These are phyloP conservation scores for Chinchilla lanigera DNA, from an alignment of 2,113 vertebrate genomes.

Conservation along the genomic window DNA sequence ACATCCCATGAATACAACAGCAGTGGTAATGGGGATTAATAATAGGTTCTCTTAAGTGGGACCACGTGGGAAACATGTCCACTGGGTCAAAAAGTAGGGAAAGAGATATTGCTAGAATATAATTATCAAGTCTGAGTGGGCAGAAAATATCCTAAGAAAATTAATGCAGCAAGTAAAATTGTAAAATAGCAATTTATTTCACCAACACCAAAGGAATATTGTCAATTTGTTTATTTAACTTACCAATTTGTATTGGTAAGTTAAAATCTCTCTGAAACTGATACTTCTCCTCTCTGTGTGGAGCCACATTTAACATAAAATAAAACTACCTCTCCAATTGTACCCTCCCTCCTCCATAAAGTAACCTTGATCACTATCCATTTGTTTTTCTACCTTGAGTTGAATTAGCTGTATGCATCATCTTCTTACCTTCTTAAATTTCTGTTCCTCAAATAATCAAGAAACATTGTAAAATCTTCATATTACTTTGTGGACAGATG, in stretches of 20 bases:
- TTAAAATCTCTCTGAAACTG: not conserved
- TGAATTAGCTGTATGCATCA: not conserved
- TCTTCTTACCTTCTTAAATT: constrained; percentile 60
- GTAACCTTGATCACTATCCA: not conserved
- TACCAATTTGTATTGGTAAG: not conserved
- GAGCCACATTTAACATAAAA: constrained; percentile 22
- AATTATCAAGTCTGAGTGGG: not conserved
- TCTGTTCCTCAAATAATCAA: constrained; percentile 55
- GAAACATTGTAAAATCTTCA: constrained; percentile 55
- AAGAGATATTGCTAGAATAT: not conserved
- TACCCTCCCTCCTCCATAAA: not conserved
- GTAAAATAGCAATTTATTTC: not conserved
- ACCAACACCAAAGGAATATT: not conserved
- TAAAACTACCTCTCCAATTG: not conserved
- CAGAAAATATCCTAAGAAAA: not conserved
- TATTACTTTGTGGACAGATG: constrained; percentile 61
- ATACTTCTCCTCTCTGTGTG: not conserved
- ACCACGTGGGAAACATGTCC: not conserved
- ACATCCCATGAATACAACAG: not conserved
- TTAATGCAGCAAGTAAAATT: not conserved
- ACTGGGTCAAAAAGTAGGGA: not conserved
- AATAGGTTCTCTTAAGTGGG: not conserved
- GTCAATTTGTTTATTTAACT: not conserved
- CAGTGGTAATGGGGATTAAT: not conserved
- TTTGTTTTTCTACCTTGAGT: constrained; percentile 8